Evolutionary conservation across 2,113 vertebrate species (phyloP).

Genomic region (Zosterops hypoxanthus): DNA sequence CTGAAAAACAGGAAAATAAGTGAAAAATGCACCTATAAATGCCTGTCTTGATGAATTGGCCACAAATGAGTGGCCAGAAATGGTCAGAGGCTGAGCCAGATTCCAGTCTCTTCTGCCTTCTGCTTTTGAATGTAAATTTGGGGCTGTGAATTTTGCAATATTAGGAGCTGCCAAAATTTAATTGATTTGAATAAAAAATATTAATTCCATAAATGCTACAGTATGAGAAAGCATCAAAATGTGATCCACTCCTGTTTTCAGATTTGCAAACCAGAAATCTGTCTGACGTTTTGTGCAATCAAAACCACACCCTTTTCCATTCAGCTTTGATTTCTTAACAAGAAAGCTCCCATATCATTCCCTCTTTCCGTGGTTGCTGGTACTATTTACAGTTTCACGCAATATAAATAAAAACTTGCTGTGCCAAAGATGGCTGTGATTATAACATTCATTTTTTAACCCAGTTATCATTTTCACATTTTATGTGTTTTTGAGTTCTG

Average conservation of each 20-base stretch:
- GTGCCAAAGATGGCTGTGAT: not conserved
- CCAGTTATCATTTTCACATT: not conserved
- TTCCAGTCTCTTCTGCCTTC: not conserved
- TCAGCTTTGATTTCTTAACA: not conserved
- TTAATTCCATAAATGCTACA: not conserved
- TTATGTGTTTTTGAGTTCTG: not conserved
- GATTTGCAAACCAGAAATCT: constrained; percentile 16
- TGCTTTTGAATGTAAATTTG: not conserved
- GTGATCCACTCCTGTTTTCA: not conserved
- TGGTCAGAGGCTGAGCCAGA: not conserved
- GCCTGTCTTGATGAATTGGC: fast-evolving
- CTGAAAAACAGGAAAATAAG: not conserved
- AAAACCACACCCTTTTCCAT: not conserved
- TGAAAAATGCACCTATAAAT: not conserved
- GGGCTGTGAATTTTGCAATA: not conserved
- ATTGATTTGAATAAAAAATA: not conserved
- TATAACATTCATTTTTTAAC: not conserved
- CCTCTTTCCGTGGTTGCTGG: not conserved
- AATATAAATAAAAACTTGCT: not conserved
- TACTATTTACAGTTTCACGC: not conserved
- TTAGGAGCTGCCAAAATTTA: not conserved
- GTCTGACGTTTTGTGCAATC: not conserved
- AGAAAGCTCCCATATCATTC: not conserved
- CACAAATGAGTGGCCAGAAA: not conserved
- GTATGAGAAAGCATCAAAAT: not conserved